Evolutionary conservation across 1,140 invertebrate genomes (phyloP), one percentile per base, ranked within the genome.

Genomic region (Drosophila athabasca): DNA sequence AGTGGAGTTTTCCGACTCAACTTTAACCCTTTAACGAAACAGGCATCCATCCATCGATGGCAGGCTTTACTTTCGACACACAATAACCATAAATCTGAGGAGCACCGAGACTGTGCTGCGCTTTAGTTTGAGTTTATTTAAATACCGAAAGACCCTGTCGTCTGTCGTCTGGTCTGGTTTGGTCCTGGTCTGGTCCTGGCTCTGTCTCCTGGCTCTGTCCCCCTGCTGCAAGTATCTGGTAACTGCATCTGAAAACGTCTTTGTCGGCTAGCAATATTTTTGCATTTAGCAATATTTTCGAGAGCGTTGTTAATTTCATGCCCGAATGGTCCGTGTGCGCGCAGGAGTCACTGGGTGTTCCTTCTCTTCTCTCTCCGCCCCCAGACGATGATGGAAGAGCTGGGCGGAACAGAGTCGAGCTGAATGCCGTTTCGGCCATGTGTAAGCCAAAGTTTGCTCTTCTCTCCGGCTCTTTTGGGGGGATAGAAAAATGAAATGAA

Each of bases 231-330:
- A 45, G 53, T 53, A 55, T 44, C 70, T 50, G 46, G n/a, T 39
- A 31, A 29, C 24, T 64, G 24, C 13, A 49, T 9, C 35, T 44
- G 9, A 59, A 69, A 75, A 61, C 57, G 70, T 79, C 72, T 44
- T 53, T 22, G 52, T 24, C 29, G 48, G 58, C 15, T 46, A 62
- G 81, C 72, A 79, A 76, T 85, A 84, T 85, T 85, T 85, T 84
- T 85, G 80, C 81, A 84, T 84, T 84, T 85, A 67, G 76, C 73
- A 74, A 84, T 76, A 85, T 84, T 84, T 84, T 84, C 59, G 62
- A 77, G 73, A 84, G 81, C 77, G 77, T 70, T 84, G 81, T 84
- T 84, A 84, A 84, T 84, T 84, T 84, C 81, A 84, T 67, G 81
- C 66, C 62, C 83, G 67, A 84, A 77, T 69, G 64, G 76, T 66